Conservation (phyloP, 2,797 vertebrate genomes). For the Lutra lutra region DNA sequence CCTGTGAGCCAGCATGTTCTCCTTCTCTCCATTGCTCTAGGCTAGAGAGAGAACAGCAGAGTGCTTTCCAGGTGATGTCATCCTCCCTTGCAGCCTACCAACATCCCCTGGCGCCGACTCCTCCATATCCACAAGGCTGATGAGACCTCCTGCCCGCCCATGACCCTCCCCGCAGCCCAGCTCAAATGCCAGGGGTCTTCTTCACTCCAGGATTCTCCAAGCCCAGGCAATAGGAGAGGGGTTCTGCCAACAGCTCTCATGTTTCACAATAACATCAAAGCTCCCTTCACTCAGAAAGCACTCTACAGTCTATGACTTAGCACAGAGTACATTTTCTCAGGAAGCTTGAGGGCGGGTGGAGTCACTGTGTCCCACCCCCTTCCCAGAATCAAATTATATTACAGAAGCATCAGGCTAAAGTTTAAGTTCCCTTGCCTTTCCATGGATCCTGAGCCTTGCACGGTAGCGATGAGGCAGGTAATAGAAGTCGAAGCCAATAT, state of each 20-base stretch:
- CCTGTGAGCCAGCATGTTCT: background rate
- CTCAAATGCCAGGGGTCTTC: background rate
- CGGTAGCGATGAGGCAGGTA: accelerated
- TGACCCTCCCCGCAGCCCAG: background rate
- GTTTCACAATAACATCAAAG: accelerated
- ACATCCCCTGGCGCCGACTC: accelerated
- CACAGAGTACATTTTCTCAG: background rate
- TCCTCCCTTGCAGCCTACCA: background rate
- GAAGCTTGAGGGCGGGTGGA: background rate
- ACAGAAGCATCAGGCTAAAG: accelerated
- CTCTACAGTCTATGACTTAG: background rate
- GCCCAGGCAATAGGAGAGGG: too few species aligned
- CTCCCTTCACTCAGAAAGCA: background rate
- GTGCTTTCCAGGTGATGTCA: background rate
- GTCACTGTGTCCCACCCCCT: accelerated
- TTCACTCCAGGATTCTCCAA: background rate
- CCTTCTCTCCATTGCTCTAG: background rate
- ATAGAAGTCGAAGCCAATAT: background rate
- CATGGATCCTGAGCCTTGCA: background rate
- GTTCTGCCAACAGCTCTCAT: background rate
- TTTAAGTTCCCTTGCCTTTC: background rate
- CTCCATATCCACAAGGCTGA: background rate
- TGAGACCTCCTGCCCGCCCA: background rate
- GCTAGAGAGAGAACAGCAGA: background rate
- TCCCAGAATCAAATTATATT: background rate